Evolutionary conservation across 92 coral and sea anemone species (phyloP), one percentile per base, ranked within the genome.

Genomic region (Galaxea fascicularis): DNA sequence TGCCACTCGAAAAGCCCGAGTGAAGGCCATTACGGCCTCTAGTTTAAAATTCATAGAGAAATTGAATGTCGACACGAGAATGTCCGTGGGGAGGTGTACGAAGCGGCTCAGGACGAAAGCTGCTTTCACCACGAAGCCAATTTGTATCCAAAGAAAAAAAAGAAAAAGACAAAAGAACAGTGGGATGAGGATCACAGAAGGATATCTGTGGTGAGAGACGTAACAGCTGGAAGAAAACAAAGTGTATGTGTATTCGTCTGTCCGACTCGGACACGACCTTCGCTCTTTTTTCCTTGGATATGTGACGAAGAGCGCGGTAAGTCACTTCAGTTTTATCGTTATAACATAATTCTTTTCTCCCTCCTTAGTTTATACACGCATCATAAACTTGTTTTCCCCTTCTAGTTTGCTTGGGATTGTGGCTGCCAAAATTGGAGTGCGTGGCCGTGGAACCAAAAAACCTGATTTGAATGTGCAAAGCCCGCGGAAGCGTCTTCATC

Each of bases 161-260:
- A n/a, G 68, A 63, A 76, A 10, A 63, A 63, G 66, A 53, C 41
- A 64, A 64, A 64, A 60, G 10, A 64, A 64, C 70, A 64, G 70
- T 64, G 70, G 70, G 41, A 64, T 52, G 80, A 58, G 65, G 35
- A 63, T 58, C 80, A 76, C 80, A 53, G 63, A 51, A 76, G 70
- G 70, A 64, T 64, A 64, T 64, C 41, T 64, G 70, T 7, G 70
- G 70, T 31, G 12, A 64, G 70, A 64, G 31, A 64, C 20, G 70
- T 64, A 56, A 22, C 14, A 56, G 20, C 14, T n/a, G n/a, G n/a
- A n/a, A n/a, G n/a, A n/a, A n/a, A n/a, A n/a, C n/a, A n/a, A n/a
- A n/a, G n/a, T n/a, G 21, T 8, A 60, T 20, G 66, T 60, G 66
- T 60, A 22, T 60, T 26, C 21, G 62, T 17, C 6, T 56, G 62